Evolutionary conservation across 2,888 invertebrate genomes (phyloP).

Genomic region (Mamestra brassicae): DNA sequence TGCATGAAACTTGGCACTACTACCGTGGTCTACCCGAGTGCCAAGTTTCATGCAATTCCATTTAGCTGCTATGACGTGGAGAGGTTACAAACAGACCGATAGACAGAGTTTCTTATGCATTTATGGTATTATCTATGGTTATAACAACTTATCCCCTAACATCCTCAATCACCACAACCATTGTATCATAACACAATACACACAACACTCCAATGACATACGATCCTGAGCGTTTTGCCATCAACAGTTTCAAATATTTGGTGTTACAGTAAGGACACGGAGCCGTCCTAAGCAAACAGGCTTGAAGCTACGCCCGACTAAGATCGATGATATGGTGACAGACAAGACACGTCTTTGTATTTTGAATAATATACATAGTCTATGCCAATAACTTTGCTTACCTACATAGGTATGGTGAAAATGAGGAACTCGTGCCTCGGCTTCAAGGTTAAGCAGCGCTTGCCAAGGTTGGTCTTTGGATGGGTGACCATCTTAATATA

Average conservation of each 20-base stretch:
- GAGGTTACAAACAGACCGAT: too few relatives aligned
- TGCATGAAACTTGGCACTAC: too few relatives aligned
- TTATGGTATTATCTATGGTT: too few relatives aligned
- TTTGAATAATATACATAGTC: constrained; percentile 63
- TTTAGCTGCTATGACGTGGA: too few relatives aligned
- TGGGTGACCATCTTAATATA: too few relatives aligned
- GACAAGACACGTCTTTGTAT: constrained; percentile 63
- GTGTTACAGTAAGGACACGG: constrained; percentile 71
- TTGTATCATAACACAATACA: constrained; percentile 57
- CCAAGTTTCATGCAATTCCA: too few relatives aligned
- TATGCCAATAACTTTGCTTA: constrained; percentile 34
- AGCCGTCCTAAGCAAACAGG: constrained; percentile 77
- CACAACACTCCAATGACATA: constrained; percentile 71
- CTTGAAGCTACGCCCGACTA: constrained; percentile 60
- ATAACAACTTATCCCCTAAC: constrained; percentile 12
- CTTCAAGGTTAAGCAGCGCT: too few relatives aligned
- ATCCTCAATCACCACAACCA: constrained; percentile 29
- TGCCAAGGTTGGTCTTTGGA: too few relatives aligned
- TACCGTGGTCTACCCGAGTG: too few relatives aligned
- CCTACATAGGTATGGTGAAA: not conserved
- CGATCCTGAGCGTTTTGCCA: constrained; percentile 75
- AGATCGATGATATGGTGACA: constrained; percentile 66
- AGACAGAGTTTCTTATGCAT: too few relatives aligned
- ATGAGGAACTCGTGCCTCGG: too few relatives aligned
- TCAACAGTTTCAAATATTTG: constrained; percentile 87